Percentiles rank a stretch among this genome's conserved stretches.
phyloP scores from a whole-genome alignment of 2,888 invertebrate genomes.

The Balanococcus diminutus region DNA sequence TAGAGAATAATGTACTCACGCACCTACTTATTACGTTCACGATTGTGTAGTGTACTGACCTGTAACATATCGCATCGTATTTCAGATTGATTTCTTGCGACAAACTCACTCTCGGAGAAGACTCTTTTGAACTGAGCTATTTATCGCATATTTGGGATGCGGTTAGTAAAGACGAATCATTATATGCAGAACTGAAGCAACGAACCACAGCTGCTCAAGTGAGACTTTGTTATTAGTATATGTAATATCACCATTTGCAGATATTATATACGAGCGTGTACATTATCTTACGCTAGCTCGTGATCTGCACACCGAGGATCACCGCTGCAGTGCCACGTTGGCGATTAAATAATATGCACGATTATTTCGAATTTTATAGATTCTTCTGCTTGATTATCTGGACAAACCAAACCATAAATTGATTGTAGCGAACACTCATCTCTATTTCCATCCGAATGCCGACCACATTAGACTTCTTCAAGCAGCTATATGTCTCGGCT shows the following conservation, averaged over 20 bases:
- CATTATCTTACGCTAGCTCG: neutral
- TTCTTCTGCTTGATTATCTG: constrained; percentile 67
- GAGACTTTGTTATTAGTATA: neutral
- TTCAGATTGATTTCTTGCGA: constrained; percentile 60
- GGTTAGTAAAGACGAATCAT: constrained; percentile 48
- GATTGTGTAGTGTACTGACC: neutral
- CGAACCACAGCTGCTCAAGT: constrained; percentile 55
- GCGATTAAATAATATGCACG: neutral
- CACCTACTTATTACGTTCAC: no score
- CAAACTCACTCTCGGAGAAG: constrained; percentile 52
- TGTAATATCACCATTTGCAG: no score
- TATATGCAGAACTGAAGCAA: constrained; percentile 49
- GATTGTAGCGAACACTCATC: constrained; percentile 83
- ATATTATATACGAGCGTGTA: no score
- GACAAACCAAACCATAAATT: constrained; percentile 62
- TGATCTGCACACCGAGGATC: neutral
- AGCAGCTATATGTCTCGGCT: constrained; percentile 74
- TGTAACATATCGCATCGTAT: neutral
- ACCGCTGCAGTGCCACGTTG: no score
- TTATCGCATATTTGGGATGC: constrained; percentile 52
- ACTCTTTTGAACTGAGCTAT: constrained; percentile 52
- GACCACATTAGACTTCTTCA: constrained; percentile 89
- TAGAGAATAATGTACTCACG: neutral
- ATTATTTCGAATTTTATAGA: constrained; percentile 60
- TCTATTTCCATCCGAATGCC: constrained; percentile 91